Percentiles rank a stretch among this genome's conserved stretches.
Conservation (phyloP, 2,888 invertebrate species). For the Dascillus cervinus region DNA sequence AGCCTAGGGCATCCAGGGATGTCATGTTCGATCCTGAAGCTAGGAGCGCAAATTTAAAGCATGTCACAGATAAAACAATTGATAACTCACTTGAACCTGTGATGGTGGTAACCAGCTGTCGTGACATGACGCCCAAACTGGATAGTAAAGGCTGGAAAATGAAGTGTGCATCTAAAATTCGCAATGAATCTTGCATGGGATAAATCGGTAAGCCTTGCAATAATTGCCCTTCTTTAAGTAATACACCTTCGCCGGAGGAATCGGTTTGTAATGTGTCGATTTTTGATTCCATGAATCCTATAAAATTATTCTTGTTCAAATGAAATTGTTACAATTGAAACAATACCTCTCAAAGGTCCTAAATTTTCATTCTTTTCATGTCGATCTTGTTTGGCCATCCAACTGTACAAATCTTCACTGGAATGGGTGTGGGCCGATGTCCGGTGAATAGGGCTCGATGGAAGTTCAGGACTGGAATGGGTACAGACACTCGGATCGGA, state of each 20-base stretch:
- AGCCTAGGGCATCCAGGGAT: conserved; percentile 80
- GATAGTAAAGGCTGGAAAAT: conserved; percentile 88
- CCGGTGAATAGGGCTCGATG: conserved; percentile 37
- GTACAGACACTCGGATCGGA: conserved; percentile 56
- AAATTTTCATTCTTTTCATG: conserved; percentile 17
- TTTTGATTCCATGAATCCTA: conserved; percentile 36
- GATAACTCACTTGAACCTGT: conserved; percentile 35
- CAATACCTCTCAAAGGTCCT: conserved; percentile 10
- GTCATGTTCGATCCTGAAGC: conserved; percentile 53
- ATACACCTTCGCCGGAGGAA: conserved; percentile 47
- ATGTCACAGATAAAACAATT: too few relatives aligned
- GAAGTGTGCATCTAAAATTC: conserved; percentile 84
- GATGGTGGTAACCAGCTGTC: conserved; percentile 57
- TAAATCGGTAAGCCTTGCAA: conserved; percentile 63
- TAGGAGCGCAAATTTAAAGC: too few relatives aligned
- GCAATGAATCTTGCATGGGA: conserved; percentile 74
- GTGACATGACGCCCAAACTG: conserved; percentile 84
- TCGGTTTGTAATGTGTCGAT: conserved; percentile 38
- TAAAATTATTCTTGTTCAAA: too few relatives aligned
- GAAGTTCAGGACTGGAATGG: conserved; percentile 40
- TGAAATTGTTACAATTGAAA: too few relatives aligned
- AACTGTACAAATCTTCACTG: conserved; percentile 80
- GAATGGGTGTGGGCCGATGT: conserved; percentile 32
- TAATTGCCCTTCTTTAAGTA: conserved; percentile 48
- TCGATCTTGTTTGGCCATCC: conserved; percentile 83